Evolutionary conservation across 1,140 invertebrate genomes (phyloP), one percentile per base, ranked within the genome.

Genomic region (Eufriesea mexicana): DNA sequence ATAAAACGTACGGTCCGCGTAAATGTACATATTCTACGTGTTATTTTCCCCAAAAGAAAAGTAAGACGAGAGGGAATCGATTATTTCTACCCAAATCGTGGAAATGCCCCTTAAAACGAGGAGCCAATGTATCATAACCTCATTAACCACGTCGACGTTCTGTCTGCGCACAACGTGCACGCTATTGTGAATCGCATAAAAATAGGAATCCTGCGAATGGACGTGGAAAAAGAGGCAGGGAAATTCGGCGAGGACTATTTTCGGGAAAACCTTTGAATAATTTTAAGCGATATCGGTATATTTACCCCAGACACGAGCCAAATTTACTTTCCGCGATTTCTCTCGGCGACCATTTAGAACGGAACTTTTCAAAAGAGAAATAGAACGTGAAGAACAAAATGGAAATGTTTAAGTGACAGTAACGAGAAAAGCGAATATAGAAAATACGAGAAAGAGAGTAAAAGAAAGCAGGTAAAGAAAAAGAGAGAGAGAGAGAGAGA

Each of bases 101-200:
- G 8, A 23, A 66, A 66, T 20, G n/a, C 12, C 16, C 25, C 54
- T 42, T 23, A 25, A 73, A 57, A 55, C 71, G 9, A 42, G 42
- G 57, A 57, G 18, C 0, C 51, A 55, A 73, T 57, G 20, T 55
- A 57, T 57, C 51, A 57, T 55, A 23, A 35, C 35, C 25, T 54
- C 54, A 73, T 72, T 55, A 55, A 73, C 49, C 54, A 54, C 45
- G 6, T 25, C 9, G n/a, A 49, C n/a, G 16, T 62, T 62, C 16
- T 28, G 35, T 62, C 35, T 67, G 64, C 20, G 64, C 35, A 25
- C 67, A 45, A 49, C 10, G 35, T 45, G 35, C 35, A 45, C 20
- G n/a, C 20, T 67, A 25, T 70, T 70, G 42, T 25, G 35, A 73
- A 57, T 73, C 71, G 51, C 51, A 14, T 74, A 74, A 74, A 74